phyloP scores from a whole-genome alignment of 2,113 vertebrate genomes.

The Microcebus murinus region DNA sequence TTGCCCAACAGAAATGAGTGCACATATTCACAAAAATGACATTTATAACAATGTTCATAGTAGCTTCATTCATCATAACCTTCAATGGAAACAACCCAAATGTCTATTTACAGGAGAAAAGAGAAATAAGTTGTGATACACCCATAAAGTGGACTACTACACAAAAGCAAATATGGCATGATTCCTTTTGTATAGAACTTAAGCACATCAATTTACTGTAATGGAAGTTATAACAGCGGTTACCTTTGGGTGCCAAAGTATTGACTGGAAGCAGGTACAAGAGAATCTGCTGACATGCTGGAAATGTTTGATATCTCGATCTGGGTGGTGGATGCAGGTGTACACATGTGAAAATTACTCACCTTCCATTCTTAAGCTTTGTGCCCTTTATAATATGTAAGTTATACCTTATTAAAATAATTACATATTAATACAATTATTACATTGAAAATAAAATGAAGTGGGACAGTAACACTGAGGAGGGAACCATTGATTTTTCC shows the following conservation, averaged over 20 bases:
- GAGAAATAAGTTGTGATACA: neutral
- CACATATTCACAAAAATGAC: neutral
- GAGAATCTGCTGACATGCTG: neutral
- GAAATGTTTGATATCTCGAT: neutral
- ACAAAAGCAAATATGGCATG: neutral
- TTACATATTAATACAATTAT: neutral
- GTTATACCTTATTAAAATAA: neutral
- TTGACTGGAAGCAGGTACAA: neutral
- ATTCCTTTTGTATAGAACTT: neutral
- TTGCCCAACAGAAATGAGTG: neutral
- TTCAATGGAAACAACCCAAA: neutral
- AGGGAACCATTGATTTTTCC: neutral
- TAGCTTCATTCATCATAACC: neutral
- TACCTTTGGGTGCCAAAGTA: neutral
- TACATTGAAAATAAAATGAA: conserved; percentile 1
- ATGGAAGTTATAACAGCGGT: neutral
- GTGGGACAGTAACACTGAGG: neutral
- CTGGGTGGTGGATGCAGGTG: neutral
- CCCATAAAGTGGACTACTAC: neutral
- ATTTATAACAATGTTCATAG: neutral
- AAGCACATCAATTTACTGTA: neutral
- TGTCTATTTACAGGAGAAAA: neutral
- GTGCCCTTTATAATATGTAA: neutral
- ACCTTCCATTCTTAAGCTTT: neutral
- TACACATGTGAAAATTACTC: neutral